Evolutionary conservation across 2,888 invertebrate species (phyloP).

Genomic region (Eucera pruinosa): DNA sequence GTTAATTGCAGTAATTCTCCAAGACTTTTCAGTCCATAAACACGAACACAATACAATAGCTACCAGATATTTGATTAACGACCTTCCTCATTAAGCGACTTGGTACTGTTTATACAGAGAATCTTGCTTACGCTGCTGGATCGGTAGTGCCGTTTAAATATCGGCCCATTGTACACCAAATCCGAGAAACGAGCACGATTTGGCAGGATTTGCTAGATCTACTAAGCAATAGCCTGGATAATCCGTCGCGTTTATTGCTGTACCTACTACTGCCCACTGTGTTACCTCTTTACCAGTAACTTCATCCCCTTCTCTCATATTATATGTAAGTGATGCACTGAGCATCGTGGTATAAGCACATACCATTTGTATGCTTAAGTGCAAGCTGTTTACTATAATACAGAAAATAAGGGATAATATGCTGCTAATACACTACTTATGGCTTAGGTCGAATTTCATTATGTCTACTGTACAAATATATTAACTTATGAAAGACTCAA

Average conservation of each 20-base stretch:
- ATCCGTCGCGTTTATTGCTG: constrained; percentile 70
- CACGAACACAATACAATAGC: constrained; percentile 45
- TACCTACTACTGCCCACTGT: constrained; percentile 29
- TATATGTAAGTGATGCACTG: constrained; percentile 48
- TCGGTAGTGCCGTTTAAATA: constrained; percentile 67
- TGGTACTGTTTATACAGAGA: constrained; percentile 52
- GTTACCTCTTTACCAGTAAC: constrained; percentile 24
- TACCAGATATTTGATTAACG: constrained; percentile 65
- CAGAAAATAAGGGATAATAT: too few relatives aligned
- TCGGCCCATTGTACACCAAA: constrained; percentile 51
- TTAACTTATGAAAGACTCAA: too few relatives aligned
- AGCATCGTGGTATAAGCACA: constrained; percentile 6
- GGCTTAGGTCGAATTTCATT: neutral
- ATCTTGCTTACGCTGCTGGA: constrained; percentile 47
- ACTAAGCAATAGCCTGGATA: constrained; percentile 75
- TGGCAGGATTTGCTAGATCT: constrained; percentile 73
- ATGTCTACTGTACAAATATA: too few relatives aligned
- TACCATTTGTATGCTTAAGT: too few relatives aligned
- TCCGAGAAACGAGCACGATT: constrained; percentile 69
- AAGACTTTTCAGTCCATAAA: constrained; percentile 33
- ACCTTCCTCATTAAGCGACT: constrained; percentile 61
- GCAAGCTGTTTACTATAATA: too few relatives aligned
- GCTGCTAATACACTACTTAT: neutral
- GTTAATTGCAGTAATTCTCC: constrained; percentile 21
- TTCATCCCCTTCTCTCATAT: constrained; percentile 27